phyloP scores from a whole-genome alignment of 2,888 invertebrate species.

The Philaethria dido region DNA sequence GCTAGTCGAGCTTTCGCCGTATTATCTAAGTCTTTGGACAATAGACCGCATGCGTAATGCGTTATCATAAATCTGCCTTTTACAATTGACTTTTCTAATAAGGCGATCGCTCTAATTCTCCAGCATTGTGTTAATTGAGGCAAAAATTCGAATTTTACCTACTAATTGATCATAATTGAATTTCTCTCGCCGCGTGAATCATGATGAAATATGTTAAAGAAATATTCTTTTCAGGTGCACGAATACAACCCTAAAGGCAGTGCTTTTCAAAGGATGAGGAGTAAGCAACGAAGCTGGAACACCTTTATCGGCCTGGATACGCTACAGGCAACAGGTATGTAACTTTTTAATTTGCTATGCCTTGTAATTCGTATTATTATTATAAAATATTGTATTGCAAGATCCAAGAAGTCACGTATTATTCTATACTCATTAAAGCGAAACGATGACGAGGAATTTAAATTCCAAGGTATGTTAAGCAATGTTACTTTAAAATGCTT shows the following conservation, averaged over 20 bases:
- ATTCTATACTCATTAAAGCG: neutral
- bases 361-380: neutral
- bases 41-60: slow-evolving; percentile 80
- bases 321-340: slow-evolving; percentile 71
- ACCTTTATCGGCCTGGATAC: slow-evolving; percentile 68
- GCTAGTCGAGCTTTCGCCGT: slow-evolving; percentile 64
- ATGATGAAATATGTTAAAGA: slow-evolving; percentile 31
- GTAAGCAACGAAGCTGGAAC: slow-evolving; percentile 74
- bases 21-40: slow-evolving; percentile 75
- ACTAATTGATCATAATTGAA: slow-evolving; percentile 67
- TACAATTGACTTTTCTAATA: slow-evolving; percentile 79
- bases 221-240: slow-evolving; percentile 28
- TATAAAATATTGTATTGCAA: neutral
- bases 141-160: slow-evolving; percentile 55
- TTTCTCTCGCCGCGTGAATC: slow-evolving; percentile 38
- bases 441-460: neutral
- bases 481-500: neutral
- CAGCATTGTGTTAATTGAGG: slow-evolving; percentile 69
- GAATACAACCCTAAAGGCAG: slow-evolving; percentile 46
- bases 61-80: slow-evolving; percentile 79
- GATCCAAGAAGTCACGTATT: neutral
- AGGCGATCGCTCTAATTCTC: slow-evolving; percentile 73
- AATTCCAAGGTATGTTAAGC: neutral
- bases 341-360: neutral
- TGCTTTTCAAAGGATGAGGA: slow-evolving; percentile 80